Base-by-base conservation (phyloP, 2,113 vertebrate genomes). In the Pelodiscus sinensis region DNA sequence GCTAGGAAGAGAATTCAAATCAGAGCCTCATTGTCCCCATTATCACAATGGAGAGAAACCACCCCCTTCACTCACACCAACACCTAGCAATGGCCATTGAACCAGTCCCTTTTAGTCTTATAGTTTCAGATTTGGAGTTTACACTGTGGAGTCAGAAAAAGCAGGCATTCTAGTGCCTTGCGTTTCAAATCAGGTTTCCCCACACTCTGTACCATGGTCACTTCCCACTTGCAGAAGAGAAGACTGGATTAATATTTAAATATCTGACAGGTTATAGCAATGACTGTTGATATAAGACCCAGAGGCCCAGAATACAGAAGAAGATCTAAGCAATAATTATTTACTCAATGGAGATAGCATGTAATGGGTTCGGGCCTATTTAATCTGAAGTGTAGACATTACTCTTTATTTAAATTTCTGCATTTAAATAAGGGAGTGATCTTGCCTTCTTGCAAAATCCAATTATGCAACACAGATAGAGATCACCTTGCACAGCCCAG, bases 11-110 rank as follows among this genome's bases (percentile, higher is more conserved):
- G 81, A 87, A 89, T 95, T 89, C 85, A 90, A 81, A 84, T 87
- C 88, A 90, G 77, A 83, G 81, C 60, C 92, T 91, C 88, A 94
- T 95, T 95, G 94, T 95, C 92, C 93, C 88, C 54, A 77, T 91
- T 89, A 92, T 68, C 51, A 88, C 56, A 92, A 88, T 83, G 84
- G 84, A 80, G 81, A 60, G 90, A 84, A 91, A 38, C 92, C 88
- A 62, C 86, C 91, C 83, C 87, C 62, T 81, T 65, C 50, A 35
- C 83, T 88, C 86, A 54, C 77, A 73, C 77, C 78, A 85, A 35
- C 35, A 38, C 81, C 25, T 8, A 82, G 65, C 22, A 62, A 8
- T 77, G 87, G 58, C 54, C 51, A 75, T 54, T 81, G 19, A 82
- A 65, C 55, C 62, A 71, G 35, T 54, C 24, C 15, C 62, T 38